Base-by-base conservation (phyloP, 2,797 vertebrate species). In the Cyclura pinguis region DNA sequence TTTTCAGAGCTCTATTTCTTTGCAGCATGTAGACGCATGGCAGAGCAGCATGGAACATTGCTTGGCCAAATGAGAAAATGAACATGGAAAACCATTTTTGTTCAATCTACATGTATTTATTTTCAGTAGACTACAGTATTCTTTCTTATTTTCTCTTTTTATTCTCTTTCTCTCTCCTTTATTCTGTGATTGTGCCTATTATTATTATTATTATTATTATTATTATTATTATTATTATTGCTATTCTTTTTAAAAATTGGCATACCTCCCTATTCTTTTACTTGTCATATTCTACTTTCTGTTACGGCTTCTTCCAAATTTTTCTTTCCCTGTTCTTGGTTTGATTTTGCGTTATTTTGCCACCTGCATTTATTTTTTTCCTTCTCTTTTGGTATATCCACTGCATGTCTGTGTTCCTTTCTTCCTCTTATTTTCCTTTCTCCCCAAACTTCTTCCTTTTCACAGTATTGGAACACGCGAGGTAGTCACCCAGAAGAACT, bases 401-500 rank as follows among this genome's bases (percentile, higher is more conserved):
- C 93, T 94, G 92, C 95, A 95, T 94, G 94, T 95, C 89, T 0
- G 0, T 95, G 92, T 92, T 91, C 86, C 92, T 90, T 84, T 81
- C 91, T 95, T 95, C 94, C 91, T 95, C 96, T 95, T 92, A 93
- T 96, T 96, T 94, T 95, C 93, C 52, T 74, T 91, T 84, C 73
- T 88, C 96, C 93, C 86, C 95, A 94, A 97, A 96, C 94, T 95
- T 96, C 96, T 95, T 96, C 97, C 97, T 96, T 97, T 98, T 97
- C 97, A 97, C 98, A 99, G 99, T 98, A 97, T 99, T 98, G 99
- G 99, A 97, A 99, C 99, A 94, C 98, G 99, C 98, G 99, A 99
- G 98, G 98, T 98, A 97, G 98, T 99, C 97, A 98, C 98, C 97
- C 99, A 99, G 99, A 99, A 99, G 99, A 99, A 99, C 98, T 97